Evolutionary conservation across 2,888 invertebrate genomes (phyloP), one percentile per base, ranked within the genome.

Genomic region (Chrysotoxum bicinctum): DNA sequence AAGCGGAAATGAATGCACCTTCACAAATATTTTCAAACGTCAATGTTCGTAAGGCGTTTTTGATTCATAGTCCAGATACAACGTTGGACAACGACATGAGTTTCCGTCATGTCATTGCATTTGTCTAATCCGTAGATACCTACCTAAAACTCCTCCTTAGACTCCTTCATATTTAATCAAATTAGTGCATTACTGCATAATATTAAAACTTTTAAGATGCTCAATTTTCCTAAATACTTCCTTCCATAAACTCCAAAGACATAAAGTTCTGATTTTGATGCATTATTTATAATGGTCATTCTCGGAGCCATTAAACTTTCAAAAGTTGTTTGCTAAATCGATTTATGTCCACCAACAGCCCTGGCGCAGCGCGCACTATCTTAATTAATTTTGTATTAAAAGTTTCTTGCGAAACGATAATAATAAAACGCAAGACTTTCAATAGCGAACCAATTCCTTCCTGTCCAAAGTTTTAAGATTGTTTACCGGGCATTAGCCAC

Each of bases 321-420:
- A 64, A 64, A 64, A 45, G 30, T 45, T 64, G 26, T 64, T 64
- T 64, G 45, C 30, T 45, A 14, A 45, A 45, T 45, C 64, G 32
- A 64, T 62, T 45, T 45, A 30, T 62, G 21, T 35, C 19, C 35
- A 21, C 16, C 5, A 12, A 4, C 1, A 12, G 37, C 35, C 21
- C n/a, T n/a, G n/a, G n/a, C 5, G 5, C 16, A 32, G 2, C 3
- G 26, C 1, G 48, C 45, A 62, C 19, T 48, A 50, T 48, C 45
- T 66, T 50, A 50, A 66, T 66, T 66, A 66, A 66, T 21, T 66
- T 66, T 50, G 16, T 66, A 50, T 66, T 50, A 64, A 64, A 64
- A 64, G 64, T 64, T 35, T 35, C 35, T 35, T 66, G 14, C 48
- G 50, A 48, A 74, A 32, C 19, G 23, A 40, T 60, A 40, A 40